Percentiles rank a stretch among this genome's conserved stretches.
phyloP scores from a whole-genome alignment of 2,888 invertebrate species.

The Eurois occulta region DNA sequence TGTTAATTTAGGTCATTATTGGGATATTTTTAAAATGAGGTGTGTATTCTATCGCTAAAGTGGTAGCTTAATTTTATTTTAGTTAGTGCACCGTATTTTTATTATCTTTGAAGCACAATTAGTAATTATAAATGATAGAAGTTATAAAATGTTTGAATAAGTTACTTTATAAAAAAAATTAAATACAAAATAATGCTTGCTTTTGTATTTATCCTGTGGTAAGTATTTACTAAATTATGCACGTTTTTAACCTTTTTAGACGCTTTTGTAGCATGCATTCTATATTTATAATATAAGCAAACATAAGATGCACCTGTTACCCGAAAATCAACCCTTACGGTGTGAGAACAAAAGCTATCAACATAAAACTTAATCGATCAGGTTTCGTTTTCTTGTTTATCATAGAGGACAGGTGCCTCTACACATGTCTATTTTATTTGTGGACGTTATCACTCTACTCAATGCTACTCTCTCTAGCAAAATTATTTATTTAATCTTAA shows the following conservation, averaged over 20 bases:
- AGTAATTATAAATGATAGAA: constrained; percentile 21
- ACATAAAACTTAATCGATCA: too few relatives aligned
- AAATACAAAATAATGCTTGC: constrained; percentile 39
- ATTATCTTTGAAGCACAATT: constrained; percentile 48
- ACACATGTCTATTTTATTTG: not conserved
- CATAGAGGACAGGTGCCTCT: not conserved
- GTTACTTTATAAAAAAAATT: not conserved
- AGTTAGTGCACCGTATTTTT: constrained; percentile 51
- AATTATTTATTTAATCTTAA: constrained; percentile 13
- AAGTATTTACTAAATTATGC: constrained; percentile 54
- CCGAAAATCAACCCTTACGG: not conserved
- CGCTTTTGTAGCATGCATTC: constrained; percentile 40
- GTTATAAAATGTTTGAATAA: constrained; percentile 9
- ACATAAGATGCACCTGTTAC: not conserved
- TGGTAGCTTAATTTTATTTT: constrained; percentile 21
- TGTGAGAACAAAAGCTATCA: not conserved
- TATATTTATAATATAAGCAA: not conserved
- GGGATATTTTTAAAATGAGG: constrained; percentile 87
- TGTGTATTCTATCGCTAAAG: constrained; percentile 77
- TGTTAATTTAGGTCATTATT: constrained; percentile 87
- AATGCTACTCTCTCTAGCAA: not conserved
- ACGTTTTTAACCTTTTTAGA: constrained; percentile 36
- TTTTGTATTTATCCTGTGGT: constrained; percentile 33
- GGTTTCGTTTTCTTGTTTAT: not conserved
- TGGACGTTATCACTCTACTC: constrained; percentile 10